Evolutionary conservation across 2,113 vertebrate species (phyloP), one percentile per base, ranked within the genome.

Genomic region (Azemiops feae): DNA sequence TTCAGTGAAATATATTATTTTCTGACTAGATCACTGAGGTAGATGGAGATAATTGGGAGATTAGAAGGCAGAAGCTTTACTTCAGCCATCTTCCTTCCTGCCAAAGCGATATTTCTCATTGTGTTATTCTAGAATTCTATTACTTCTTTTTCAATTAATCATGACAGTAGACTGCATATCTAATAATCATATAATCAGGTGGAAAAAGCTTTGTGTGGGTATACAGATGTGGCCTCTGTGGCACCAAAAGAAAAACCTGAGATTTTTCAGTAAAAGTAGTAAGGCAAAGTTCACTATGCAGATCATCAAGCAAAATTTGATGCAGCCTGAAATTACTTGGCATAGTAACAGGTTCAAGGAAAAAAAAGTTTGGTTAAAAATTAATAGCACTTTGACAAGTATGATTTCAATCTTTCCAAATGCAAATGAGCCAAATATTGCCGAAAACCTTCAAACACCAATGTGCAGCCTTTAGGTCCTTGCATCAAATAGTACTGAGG

Each of bases 351-450:
- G 95, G 93, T 93, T 93, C 90, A 86, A 93, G 94, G 91, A 90
- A 95, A 96, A 95, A 53, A 88, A 94, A 92, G 94, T 95, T 92
- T 94, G 74, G 93, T 97, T 96, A 97, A 97, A 97, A 97, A 97
- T 97, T 96, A 96, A 97, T 96, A 95, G 91, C 92, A 93, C 85
- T 69, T 92, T 97, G 96, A 96, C 95, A 95, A 96, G 95, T 92
- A 60, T 95, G 96, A 96, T 96, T 97, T 97, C 96, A 97, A 96
- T 92, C 95, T 97, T 95, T 96, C 96, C 94, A 96, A 96, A 97
- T 94, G 92, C 94, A 95, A 96, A 97, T 95, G 94, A 96, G 94
- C 93, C 94, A 94, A 81, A 74, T 52, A 55, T 94, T 90, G 91
- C 91, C 64, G 9, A 93, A 97, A 96, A 95, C 96, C 95, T 96